Evolutionary conservation across 2,888 invertebrate species (phyloP), one percentile per base, ranked within the genome.

Genomic region (Conchocele bisecta): DNA sequence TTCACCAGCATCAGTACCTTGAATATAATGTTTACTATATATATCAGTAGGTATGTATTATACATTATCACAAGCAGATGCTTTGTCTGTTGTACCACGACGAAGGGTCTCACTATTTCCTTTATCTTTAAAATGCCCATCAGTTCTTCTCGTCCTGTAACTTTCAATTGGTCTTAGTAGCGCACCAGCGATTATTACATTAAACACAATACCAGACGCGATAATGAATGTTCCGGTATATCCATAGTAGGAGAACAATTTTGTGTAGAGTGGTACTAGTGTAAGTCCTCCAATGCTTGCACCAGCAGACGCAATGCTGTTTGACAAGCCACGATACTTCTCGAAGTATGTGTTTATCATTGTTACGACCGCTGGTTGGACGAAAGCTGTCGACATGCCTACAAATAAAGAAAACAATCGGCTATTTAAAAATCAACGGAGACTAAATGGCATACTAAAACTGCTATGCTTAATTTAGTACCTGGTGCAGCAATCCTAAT

Each of bases 181-280:
- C 15, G 53, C 44, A 15, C 53, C 64, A 15, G 60, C 44, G 11
- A 69, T 31, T 3, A 59, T 26, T 7, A 74, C 9, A 9, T 74
- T 46, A 9, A 65, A 20, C 17, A 57, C 41, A 2, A 74, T 17
- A 11, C 68, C 74, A 3, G 68, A 64, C 3, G 41, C 26, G 20
- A 74, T 13, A 13, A 74, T 68, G 15, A 42, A 60, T 7, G 68
- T 68, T 9, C 68, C 74, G 2, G 74, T 74, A 26, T 44, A 74
- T 6, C 64, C 68, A 29, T 65, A 64, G n/a, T 11, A 2, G 20
- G 64, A 68, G 28, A 74, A 68, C n/a, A 69, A 44, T 46, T 31
- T 44, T 15, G 74, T 69, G 35, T 54, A 59, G 1, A 74, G 7
- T 2, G 68, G 74, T 20, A 68, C 68, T 6, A 74, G 17, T 17